phyloP scores from a whole-genome alignment of 2,888 invertebrate genomes.

The Xestia sexstrigata region DNA sequence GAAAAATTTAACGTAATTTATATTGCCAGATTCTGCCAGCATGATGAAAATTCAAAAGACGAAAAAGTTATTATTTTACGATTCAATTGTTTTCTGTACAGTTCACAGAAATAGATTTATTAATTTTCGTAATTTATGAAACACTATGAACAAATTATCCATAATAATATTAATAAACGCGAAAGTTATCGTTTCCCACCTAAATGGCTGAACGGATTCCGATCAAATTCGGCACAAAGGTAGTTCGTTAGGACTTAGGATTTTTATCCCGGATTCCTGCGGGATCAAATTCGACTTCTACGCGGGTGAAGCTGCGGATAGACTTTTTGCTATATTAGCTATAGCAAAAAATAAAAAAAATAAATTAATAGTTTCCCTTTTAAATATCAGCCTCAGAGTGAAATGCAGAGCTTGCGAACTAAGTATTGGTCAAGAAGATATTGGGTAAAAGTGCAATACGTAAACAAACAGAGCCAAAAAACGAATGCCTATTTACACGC shows the following conservation, averaged over 20 bases:
- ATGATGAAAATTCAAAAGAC: conserved; percentile 15
- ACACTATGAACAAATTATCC: not conserved
- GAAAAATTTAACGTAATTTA: conserved; percentile 38
- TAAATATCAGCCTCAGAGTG: not conserved
- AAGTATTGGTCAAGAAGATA: not conserved
- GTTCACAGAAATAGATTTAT: not conserved
- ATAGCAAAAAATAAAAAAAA: too few species aligned
- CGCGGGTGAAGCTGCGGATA: not conserved
- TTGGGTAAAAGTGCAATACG: not conserved
- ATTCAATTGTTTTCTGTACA: conserved; percentile 23
- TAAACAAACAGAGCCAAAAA: conserved; percentile 14
- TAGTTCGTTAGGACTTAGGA: not conserved
- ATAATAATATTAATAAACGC: not conserved
- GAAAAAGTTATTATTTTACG: conserved; percentile 4
- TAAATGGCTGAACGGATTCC: not conserved
- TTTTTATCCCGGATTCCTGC: not conserved
- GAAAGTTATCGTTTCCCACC: not conserved
- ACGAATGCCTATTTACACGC: conserved; percentile 50
- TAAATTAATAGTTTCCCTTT: not conserved
- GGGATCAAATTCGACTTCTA: not conserved
- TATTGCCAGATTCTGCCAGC: conserved; percentile 12
- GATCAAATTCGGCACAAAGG: not conserved
- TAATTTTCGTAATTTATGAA: conserved; percentile 15
- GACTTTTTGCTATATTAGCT: too few species aligned
- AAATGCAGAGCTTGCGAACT: not conserved